Base-by-base conservation (phyloP, 2,888 invertebrate genomes). In the Heliconius ismenius region DNA sequence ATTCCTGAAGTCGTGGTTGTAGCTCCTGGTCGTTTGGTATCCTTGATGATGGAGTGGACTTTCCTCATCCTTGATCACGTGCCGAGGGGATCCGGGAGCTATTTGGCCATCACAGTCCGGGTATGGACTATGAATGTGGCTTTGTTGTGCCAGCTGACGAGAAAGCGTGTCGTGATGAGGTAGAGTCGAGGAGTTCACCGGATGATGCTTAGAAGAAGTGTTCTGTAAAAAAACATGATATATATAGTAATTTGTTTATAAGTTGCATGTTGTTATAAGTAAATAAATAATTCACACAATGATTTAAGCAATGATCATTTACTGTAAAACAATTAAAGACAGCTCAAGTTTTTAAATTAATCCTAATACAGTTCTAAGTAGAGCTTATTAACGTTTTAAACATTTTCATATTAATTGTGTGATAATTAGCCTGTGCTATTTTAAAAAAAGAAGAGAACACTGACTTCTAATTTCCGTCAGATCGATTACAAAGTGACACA, bases 201-300 rank as follows among this genome's bases (percentile, higher is more conserved):
- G 95, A 79, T 93, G 96, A 83, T 96, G 96, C 90, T 97, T 97
- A 97, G 96, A 97, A 96, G 97, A 97, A 96, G 96, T 97, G 96
- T 96, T 97, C 97, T 97, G 96, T 83, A 91, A 87, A 83, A 76
- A 36, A 73, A 73, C 63, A 36, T 11, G 4, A 18, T 24, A 28
- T 39, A 21, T 69, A 26, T n/a, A 70, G n/a, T 28, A n/a, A 11
- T 15, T 60, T 32, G 15, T 18, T 24, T 58, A 68, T 21, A 7
- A 43, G n/a, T 62, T 26, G 15, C 9, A 63, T 54, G 4, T 62
- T 62, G 6, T 62, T 39, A 32, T 18, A 72, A 18, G 18, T 73
- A 39, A 28, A 36, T 43, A 60, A 62, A 39, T 18, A 62, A 26
- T 4, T 24, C 60, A 73, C 69, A 69, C 26, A 77, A 64, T 70